These are phyloP conservation scores for Catagonus wagneri DNA, from an alignment of 2,113 vertebrate species.

Conservation along the genomic window DNA sequence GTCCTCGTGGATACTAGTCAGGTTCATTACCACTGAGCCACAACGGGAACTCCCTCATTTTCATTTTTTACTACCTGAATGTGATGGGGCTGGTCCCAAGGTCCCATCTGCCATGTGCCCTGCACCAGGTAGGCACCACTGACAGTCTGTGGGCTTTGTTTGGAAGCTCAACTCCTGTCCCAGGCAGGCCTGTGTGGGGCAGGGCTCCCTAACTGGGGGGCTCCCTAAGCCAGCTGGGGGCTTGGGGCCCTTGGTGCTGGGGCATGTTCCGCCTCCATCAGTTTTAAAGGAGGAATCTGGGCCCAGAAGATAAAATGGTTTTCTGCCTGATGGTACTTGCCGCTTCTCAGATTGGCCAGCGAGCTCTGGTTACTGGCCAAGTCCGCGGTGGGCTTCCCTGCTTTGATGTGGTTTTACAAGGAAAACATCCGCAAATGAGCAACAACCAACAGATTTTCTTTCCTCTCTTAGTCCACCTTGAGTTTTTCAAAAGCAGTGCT, in stretches of 20 bases:
- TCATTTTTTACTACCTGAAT: background rate
- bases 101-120: background rate
- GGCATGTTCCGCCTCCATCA: constrained; percentile 31
- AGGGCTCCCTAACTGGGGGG: background rate
- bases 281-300: constrained; percentile 64
- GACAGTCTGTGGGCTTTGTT: background rate
- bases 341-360: constrained; percentile 74
- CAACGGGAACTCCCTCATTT: background rate
- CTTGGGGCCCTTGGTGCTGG: constrained; percentile 37
- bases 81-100: background rate
- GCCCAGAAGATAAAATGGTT: constrained; percentile 77
- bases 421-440: constrained; percentile 80
- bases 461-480: constrained; percentile 66
- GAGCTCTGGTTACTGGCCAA: constrained; percentile 80
- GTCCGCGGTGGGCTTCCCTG: constrained; percentile 75
- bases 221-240: background rate
- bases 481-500: constrained; percentile 60
- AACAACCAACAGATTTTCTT: constrained; percentile 68
- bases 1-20: no score
- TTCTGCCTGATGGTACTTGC: constrained; percentile 80
- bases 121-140: background rate
- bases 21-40: no score
- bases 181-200: background rate
- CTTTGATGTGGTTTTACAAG: constrained; percentile 83
- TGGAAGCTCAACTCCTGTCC: background rate